These are phyloP conservation scores for Toxotes chatareus DNA, from an alignment of 2,113 vertebrate species.

Conservation along the genomic window DNA sequence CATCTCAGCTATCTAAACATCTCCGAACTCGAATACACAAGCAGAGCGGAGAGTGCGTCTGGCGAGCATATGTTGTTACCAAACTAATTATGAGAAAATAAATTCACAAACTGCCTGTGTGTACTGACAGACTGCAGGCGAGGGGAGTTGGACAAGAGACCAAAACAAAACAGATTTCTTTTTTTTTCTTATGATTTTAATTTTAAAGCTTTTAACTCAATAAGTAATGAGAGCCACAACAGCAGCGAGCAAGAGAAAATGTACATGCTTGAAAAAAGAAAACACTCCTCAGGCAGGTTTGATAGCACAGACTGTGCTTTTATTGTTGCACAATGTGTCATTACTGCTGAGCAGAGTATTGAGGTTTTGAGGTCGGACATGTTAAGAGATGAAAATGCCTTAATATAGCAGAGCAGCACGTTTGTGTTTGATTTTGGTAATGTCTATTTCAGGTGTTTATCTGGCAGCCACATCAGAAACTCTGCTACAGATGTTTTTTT, in stretches of 20 bases:
- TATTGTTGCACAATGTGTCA: conserved; percentile 62
- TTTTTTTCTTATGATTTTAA: conserved; percentile 45
- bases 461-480: conserved; percentile 75
- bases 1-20: conserved; percentile 74
- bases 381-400: conserved; percentile 72
- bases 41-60: conserved; percentile 61
- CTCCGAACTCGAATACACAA: conserved; percentile 68
- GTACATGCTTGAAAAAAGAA: conserved; percentile 45
- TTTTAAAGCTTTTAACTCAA: conserved; percentile 47
- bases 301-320: conserved; percentile 43
- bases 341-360: conserved; percentile 54
- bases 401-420: conserved; percentile 60
- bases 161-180: conserved; percentile 22
- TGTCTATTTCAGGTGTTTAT: conserved; percentile 81
- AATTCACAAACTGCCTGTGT: conserved; percentile 65
- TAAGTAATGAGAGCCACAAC: conserved; percentile 36
- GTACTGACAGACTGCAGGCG: conserved; percentile 60
- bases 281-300: conserved; percentile 50
- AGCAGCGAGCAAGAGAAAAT: conserved; percentile 38
- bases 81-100: conserved; percentile 76
- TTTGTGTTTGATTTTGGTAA: conserved; percentile 71
- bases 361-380: conserved; percentile 65
- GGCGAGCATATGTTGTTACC: conserved; percentile 75
- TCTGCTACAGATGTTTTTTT: conserved; percentile 67
- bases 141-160: conserved; percentile 30